phyloP scores from a whole-genome alignment of 2,888 invertebrate species.

The Gandaritis pyraliata region DNA sequence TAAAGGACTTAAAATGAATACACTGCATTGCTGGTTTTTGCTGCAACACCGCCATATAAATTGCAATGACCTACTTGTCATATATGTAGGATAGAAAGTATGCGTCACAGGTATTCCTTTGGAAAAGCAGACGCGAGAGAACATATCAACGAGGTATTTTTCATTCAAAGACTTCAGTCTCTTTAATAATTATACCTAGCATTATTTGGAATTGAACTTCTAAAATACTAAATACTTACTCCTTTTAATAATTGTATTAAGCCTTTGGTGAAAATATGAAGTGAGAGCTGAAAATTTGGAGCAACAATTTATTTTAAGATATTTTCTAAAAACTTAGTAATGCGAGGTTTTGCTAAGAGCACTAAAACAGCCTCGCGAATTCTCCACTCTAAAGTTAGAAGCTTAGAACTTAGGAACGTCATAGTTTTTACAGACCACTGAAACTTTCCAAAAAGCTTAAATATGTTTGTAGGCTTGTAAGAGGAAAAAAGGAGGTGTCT shows the following conservation, averaged over 20 bases:
- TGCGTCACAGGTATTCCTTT: constrained; percentile 8
- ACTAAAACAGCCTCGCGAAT: constrained; percentile 14
- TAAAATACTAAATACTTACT: too few species aligned
- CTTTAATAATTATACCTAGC: background rate
- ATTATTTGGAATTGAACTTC: too few species aligned
- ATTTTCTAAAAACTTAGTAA: background rate
- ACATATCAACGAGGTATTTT: constrained; percentile 2
- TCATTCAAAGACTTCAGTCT: constrained; percentile 1
- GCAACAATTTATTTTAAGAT: background rate
- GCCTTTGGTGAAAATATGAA: too few species aligned
- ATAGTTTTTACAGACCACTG: constrained; percentile 7
- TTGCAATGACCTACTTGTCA: constrained; percentile 28
- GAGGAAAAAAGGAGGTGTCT: too few species aligned
- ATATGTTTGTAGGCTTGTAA: background rate
- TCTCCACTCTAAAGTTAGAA: constrained; percentile 15
- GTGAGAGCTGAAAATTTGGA: too few species aligned
- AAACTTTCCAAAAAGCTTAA: background rate
- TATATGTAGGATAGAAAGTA: constrained; percentile 11
- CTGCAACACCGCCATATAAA: constrained; percentile 23
- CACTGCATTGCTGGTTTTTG: constrained; percentile 24
- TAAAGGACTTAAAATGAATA: constrained; percentile 12
- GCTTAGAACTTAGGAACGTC: constrained; percentile 9
- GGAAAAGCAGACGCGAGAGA: constrained; percentile 1
- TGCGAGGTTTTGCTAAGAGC: constrained; percentile 10
- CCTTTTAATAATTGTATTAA: too few species aligned